Percentiles rank a stretch among this genome's conserved stretches.
These are phyloP conservation scores for Arctopsyche grandis DNA, from an alignment of 1,140 invertebrate genomes.

Conservation along the genomic window DNA sequence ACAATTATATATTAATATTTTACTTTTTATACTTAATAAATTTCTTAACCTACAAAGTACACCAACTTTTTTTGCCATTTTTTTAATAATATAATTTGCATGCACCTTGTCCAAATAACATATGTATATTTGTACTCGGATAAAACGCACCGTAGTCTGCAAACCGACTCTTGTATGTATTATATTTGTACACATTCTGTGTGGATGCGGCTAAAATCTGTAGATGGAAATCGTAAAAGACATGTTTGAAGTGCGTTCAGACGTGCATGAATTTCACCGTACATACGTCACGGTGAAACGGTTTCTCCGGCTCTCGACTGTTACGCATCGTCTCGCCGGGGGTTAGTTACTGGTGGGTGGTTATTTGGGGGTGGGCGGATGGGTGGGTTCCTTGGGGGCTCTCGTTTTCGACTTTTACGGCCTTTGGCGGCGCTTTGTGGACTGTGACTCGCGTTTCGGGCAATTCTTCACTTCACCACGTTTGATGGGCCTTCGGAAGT, in stretches of 20 bases:
- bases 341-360: background rate
- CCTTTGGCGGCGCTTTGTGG: slow-evolving; percentile 25
- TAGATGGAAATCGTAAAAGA: too few species aligned
- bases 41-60: too few species aligned
- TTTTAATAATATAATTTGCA: too few species aligned
- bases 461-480: slow-evolving; percentile 30
- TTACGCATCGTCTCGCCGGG: background rate
- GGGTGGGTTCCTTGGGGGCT: background rate
- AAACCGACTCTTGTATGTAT: too few species aligned
- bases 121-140: too few species aligned
- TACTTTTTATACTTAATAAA: too few species aligned
- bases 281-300: background rate
- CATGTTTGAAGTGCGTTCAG: background rate
- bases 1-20: too few species aligned
- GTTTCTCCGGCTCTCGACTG: background rate
- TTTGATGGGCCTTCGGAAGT: slow-evolving; percentile 17
- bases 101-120: too few species aligned
- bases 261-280: background rate
- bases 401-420: slow-evolving; percentile 19
- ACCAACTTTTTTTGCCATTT: too few species aligned
- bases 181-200: background rate
- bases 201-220: too few species aligned
- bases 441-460: slow-evolving; percentile 29
- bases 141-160: too few species aligned
- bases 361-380: background rate